Percentiles rank a stretch among this genome's conserved stretches.
Conservation (phyloP, 53 echinoderm and acorn worm species). For the Glandiceps talaboti region DNA sequence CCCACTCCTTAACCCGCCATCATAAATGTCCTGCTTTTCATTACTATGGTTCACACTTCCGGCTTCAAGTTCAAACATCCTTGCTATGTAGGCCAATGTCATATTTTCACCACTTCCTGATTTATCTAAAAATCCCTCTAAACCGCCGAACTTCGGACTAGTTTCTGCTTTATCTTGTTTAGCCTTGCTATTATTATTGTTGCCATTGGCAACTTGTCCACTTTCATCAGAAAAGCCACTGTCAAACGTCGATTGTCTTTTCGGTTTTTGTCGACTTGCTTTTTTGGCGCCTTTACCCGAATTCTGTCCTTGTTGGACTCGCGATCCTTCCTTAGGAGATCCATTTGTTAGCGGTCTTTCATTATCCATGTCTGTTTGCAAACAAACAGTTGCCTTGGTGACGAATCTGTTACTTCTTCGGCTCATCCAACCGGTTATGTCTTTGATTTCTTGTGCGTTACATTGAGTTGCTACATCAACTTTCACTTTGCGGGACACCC, state of each 20-base stretch:
- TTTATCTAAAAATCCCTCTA: neutral
- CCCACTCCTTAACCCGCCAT: neutral
- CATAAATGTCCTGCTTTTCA: no score
- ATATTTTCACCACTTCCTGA: neutral
- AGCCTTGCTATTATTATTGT: neutral
- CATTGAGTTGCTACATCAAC: constrained; percentile 73
- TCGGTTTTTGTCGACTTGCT: neutral
- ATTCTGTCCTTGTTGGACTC: neutral
- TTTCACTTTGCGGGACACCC: neutral
- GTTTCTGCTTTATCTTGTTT: neutral
- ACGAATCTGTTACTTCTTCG: constrained; percentile 5
- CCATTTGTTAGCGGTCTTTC: neutral
- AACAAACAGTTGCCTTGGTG: neutral
- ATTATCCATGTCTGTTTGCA: neutral
- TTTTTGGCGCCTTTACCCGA: neutral
- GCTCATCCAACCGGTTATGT: constrained; percentile 76
- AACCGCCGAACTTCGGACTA: neutral
- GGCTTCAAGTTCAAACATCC: neutral
- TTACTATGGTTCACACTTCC: no score
- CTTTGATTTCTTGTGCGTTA: constrained; percentile 77
- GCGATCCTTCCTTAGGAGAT: no score
- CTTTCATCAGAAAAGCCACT: constrained; percentile 95
- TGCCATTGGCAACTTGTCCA: constrained; percentile 15
- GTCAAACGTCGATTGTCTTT: constrained; percentile 69
- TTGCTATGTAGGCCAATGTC: neutral